Evolutionary conservation across 2,888 invertebrate species (phyloP).

Genomic region (Tanytarsus gracilentus): DNA sequence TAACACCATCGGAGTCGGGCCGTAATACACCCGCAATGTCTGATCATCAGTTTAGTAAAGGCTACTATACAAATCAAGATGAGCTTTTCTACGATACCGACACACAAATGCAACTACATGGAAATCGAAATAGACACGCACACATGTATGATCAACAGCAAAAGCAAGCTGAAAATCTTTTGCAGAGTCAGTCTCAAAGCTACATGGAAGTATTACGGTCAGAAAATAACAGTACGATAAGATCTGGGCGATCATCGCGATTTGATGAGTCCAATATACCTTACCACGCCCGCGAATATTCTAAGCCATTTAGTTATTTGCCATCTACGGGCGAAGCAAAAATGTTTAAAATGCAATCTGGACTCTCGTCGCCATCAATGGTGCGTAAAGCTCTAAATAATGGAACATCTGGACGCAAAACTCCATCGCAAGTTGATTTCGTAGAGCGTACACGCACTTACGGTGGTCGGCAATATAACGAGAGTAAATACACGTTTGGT

Average conservation of each 20-base stretch:
- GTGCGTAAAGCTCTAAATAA: slow-evolving; percentile 61
- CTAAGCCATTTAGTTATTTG: slow-evolving; percentile 80
- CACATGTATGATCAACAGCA: slow-evolving; percentile 9
- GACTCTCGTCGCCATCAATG: slow-evolving; percentile 73
- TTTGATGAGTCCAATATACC: slow-evolving; percentile 58
- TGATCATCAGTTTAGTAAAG: slow-evolving; percentile 11
- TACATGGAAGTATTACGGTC: slow-evolving; percentile 43
- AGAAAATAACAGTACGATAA: slow-evolving; percentile 32
- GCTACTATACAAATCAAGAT: slow-evolving; percentile 3
- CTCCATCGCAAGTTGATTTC: slow-evolving; percentile 40
- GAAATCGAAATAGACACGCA: slow-evolving; percentile 10
- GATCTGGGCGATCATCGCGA: neutral
- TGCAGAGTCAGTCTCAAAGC: slow-evolving; percentile 39
- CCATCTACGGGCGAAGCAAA: slow-evolving; percentile 34
- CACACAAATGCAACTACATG: slow-evolving; percentile 23
- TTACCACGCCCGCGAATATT: slow-evolving; percentile 84
- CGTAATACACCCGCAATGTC: slow-evolving; percentile 33
- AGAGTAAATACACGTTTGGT: slow-evolving; percentile 33
- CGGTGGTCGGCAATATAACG: slow-evolving; percentile 39
- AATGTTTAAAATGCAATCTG: slow-evolving; percentile 62
- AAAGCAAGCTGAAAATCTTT: slow-evolving; percentile 28
- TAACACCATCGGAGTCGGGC: slow-evolving; percentile 35
- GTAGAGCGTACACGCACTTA: slow-evolving; percentile 39
- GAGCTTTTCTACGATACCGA: slow-evolving; percentile 25
- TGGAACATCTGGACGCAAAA: slow-evolving; percentile 36